Conservation (phyloP, 2,888 invertebrate genomes). For the Apamea crenata region DNA sequence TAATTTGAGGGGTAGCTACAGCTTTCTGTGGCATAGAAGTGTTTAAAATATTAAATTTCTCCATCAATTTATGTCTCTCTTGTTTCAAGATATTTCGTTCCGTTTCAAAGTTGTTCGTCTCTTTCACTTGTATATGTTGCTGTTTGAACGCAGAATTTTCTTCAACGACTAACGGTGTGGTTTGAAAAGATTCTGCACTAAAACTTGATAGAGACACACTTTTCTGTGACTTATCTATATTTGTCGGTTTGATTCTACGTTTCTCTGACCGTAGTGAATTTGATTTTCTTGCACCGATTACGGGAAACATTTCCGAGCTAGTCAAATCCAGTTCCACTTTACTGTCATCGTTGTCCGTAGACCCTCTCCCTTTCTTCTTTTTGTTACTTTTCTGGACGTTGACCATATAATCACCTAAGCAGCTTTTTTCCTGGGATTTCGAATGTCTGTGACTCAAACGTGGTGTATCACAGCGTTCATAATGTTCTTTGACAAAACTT, state of each 20-base stretch:
- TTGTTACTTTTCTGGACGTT: conserved; percentile 79
- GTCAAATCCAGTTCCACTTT: conserved; percentile 82
- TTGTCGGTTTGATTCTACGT: conserved; percentile 89
- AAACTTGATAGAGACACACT: conserved; percentile 83
- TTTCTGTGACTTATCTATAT: conserved; percentile 81
- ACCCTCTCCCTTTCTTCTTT: conserved; percentile 82
- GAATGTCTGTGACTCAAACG: conserved; percentile 79
- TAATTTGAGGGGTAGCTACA: conserved; percentile 77
- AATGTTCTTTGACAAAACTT: conserved; percentile 73
- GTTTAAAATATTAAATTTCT: conserved; percentile 86
- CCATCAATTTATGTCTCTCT: conserved; percentile 86
- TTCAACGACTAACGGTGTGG: conserved; percentile 77
- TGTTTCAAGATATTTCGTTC: conserved; percentile 86
- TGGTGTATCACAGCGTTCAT: conserved; percentile 85
- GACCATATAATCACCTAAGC: conserved; percentile 83
- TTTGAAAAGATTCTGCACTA: conserved; percentile 80
- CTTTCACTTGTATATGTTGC: conserved; percentile 79
- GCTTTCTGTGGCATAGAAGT: conserved; percentile 77
- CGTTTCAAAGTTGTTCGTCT: conserved; percentile 79
- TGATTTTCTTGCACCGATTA: conserved; percentile 83
- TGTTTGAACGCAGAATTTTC: conserved; percentile 84
- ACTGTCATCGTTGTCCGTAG: conserved; percentile 76
- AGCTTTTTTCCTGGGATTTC: conserved; percentile 82
- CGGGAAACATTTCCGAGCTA: conserved; percentile 85
- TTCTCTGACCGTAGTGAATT: conserved; percentile 81